Percentiles rank a stretch among this genome's conserved stretches.
Conservation (phyloP, 2,113 vertebrate genomes). For the Dipodomys merriami region DNA sequence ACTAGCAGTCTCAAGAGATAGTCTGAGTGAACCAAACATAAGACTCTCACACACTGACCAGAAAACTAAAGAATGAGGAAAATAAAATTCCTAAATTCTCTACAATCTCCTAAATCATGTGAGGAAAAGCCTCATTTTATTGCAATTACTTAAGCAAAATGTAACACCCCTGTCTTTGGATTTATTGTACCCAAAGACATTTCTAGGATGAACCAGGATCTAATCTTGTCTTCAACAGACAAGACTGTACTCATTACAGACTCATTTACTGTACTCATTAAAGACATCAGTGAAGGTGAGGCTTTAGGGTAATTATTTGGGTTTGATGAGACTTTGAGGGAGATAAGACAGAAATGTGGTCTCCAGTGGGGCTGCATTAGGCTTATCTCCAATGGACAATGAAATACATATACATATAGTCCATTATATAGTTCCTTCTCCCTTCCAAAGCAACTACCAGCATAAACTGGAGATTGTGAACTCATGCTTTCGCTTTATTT, state of each 20-base stretch:
- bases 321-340: background rate
- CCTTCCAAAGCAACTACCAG: background rate
- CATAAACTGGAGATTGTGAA: background rate
- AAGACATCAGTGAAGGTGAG: background rate
- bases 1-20: background rate
- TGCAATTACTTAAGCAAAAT: slow-evolving; percentile 25
- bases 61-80: background rate
- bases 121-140: background rate
- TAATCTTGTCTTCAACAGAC: background rate
- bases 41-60: background rate
- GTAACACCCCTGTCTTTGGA: background rate
- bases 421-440: background rate
- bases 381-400: background rate
- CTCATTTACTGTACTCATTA: background rate
- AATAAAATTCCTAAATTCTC: background rate
- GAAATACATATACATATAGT: background rate
- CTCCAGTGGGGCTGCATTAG: background rate
- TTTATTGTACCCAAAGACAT: background rate
- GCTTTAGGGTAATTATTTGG: background rate
- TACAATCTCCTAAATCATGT: background rate
- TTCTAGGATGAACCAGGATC: background rate
- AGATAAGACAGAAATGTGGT: background rate
- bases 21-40: background rate
- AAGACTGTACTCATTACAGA: too few relatives aligned
- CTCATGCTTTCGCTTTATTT: background rate